Evolutionary conservation across 2,113 vertebrate species (phyloP).

Genomic region (Choloepus hoffmanni): DNA sequence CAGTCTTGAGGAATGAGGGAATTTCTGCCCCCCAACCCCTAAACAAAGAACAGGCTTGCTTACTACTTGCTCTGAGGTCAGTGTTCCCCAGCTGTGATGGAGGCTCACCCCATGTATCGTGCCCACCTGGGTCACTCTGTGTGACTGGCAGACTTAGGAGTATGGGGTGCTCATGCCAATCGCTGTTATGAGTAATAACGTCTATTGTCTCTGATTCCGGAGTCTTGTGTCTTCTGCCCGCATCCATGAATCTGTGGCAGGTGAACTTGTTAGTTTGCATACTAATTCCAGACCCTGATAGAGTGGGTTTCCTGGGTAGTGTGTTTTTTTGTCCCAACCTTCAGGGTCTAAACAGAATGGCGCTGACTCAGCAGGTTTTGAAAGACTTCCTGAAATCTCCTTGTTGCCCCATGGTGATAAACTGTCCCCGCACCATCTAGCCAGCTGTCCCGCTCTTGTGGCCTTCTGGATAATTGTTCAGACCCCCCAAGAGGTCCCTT

Average conservation of each 20-base stretch:
- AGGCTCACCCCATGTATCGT: too few species aligned
- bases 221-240: background rate
- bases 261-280: background rate
- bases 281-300: too few species aligned
- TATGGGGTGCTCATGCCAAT: background rate
- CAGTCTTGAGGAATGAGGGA: background rate
- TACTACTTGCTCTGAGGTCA: background rate
- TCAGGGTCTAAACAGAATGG: background rate
- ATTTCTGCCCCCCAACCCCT: background rate
- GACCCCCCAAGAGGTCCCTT: background rate
- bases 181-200: background rate
- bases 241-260: background rate
- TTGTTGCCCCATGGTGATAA: background rate
- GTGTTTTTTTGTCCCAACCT: background rate
- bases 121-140: background rate
- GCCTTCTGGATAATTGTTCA: background rate
- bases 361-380: background rate
- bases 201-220: background rate
- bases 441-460: background rate
- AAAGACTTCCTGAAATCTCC: background rate
- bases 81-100: background rate
- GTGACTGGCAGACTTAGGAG: background rate
- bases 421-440: background rate
- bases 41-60: background rate
- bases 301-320: background rate